These are phyloP conservation scores for Rhaphigaster nebulosa DNA, from an alignment of 2,888 invertebrate species.

Conservation along the genomic window DNA sequence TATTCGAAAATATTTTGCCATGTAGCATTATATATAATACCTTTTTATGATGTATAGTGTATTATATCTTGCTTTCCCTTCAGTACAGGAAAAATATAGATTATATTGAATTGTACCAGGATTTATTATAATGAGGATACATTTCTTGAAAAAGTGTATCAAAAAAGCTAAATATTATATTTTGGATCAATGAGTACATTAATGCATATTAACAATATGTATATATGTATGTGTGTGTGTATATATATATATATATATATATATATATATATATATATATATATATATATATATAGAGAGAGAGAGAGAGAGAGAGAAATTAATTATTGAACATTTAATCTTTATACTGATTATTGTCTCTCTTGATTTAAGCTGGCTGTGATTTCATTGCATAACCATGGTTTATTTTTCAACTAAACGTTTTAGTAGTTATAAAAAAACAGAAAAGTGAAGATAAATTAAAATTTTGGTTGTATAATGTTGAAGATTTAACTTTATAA, in stretches of 20 bases:
- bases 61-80: conserved; percentile 28
- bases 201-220: background rate
- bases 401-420: background rate
- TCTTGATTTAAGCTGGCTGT: conserved; percentile 29
- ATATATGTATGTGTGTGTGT: background rate
- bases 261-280: conserved; percentile 5
- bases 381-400: background rate
- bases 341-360: background rate
- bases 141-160: background rate
- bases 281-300: background rate
- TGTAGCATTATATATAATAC: conserved; percentile 18
- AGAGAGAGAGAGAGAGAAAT: background rate
- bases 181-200: background rate
- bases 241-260: conserved; percentile 14
- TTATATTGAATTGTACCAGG: conserved; percentile 43
- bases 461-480: background rate
- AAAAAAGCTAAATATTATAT: background rate
- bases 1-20: conserved; percentile 38
- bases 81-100: conserved; percentile 19
- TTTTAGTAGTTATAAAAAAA: background rate
- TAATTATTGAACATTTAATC: background rate
- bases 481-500: background rate
- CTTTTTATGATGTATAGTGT: conserved; percentile 31
- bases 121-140: background rate
- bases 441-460: background rate